Evolutionary conservation across 1,140 invertebrate genomes (phyloP).

Genomic region (Bombus pyrosoma): DNA sequence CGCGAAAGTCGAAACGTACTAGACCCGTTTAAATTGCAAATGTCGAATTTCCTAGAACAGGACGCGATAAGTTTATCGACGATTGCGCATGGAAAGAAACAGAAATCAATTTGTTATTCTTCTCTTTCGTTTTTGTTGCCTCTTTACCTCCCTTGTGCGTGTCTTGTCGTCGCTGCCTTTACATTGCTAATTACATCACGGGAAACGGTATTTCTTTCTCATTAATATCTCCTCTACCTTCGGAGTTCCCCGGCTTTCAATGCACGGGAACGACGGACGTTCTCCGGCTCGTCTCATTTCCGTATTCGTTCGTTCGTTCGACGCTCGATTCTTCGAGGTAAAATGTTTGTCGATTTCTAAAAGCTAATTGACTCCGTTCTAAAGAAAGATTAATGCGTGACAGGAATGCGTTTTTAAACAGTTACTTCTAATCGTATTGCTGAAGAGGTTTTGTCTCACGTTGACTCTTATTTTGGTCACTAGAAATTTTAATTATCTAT

Average conservation of each 20-base stretch:
- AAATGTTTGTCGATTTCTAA: not conserved
- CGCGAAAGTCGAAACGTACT: not conserved
- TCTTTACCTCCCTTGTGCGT: not conserved
- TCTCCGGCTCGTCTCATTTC: not conserved
- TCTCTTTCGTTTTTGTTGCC: not conserved
- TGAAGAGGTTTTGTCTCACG: no score
- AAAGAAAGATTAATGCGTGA: not conserved
- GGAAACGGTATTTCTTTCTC: conserved; percentile 35
- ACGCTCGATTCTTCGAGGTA: not conserved
- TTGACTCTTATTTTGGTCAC: no score
- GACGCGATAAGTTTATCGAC: conserved; percentile 24
- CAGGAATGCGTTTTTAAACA: not conserved
- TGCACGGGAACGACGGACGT: conserved; percentile 6
- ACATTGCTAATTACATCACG: conserved; percentile 35
- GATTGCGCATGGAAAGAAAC: not conserved
- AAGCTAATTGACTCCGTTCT: not conserved
- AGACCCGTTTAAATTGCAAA: conserved; percentile 31
- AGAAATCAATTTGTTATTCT: not conserved
- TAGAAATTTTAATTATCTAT: no score
- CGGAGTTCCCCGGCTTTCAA: conserved; percentile 1
- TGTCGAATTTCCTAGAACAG: conserved; percentile 9
- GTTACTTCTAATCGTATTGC: not conserved
- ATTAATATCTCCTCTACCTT: conserved; percentile 33
- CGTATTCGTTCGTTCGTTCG: conserved; percentile 9
- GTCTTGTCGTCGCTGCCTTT: not conserved